Conservation (phyloP, 2,888 invertebrate genomes). For the Zaprionus bogoriensis region DNA sequence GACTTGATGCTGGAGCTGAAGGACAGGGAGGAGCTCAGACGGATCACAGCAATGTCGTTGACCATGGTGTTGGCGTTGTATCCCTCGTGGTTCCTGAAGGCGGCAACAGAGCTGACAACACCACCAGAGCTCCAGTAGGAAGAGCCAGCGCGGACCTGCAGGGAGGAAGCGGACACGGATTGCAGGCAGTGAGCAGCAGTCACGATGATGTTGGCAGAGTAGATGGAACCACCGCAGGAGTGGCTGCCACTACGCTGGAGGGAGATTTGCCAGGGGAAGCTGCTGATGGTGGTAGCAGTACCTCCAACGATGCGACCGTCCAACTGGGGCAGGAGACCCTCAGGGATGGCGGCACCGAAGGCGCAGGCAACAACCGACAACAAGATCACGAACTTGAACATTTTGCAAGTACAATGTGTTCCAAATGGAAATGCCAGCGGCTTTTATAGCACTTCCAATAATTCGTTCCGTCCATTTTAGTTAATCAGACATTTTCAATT, state of each 20-base stretch:
- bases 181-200: slow-evolving; percentile 86
- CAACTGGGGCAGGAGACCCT: slow-evolving; percentile 66
- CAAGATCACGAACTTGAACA: slow-evolving; percentile 69
- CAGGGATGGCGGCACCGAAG: slow-evolving; percentile 65
- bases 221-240: slow-evolving; percentile 85
- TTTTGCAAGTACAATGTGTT: slow-evolving; percentile 36
- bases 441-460: not conserved
- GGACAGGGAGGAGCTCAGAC: slow-evolving; percentile 82
- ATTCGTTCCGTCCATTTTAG: not conserved
- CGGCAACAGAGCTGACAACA: slow-evolving; percentile 26
- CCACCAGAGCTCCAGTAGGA: slow-evolving; percentile 80
- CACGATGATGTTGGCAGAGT: slow-evolving; percentile 82
- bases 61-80: slow-evolving; percentile 83
- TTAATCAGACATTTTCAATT: slow-evolving; percentile 2
- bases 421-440: not conserved
- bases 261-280: slow-evolving; percentile 75
- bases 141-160: slow-evolving; percentile 84
- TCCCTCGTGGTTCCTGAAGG: slow-evolving; percentile 61
- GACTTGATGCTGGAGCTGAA: slow-evolving; percentile 80
- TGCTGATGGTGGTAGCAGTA: slow-evolving; percentile 52
- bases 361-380: slow-evolving; percentile 62
- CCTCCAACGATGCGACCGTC: slow-evolving; percentile 81
- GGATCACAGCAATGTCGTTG: slow-evolving; percentile 85
- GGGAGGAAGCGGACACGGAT: slow-evolving; percentile 39
- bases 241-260: slow-evolving; percentile 82